Base-by-base conservation (phyloP, 2,113 vertebrate genomes). In the Trachemys scripta region DNA sequence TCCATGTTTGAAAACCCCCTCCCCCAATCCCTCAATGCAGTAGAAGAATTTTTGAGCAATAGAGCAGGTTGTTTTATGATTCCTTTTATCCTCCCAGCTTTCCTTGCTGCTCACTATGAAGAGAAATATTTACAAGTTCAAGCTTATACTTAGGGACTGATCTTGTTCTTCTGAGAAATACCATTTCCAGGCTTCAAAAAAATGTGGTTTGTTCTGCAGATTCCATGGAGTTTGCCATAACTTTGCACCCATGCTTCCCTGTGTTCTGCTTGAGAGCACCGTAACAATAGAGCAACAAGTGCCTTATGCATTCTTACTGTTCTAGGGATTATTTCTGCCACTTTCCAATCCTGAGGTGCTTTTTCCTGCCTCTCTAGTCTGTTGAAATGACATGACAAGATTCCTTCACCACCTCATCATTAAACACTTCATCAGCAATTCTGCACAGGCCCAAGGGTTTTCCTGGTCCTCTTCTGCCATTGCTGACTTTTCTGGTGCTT, bases 341-440 rank as follows among this genome's bases (percentile, higher is more conserved):
- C 57, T 93, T 96, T 96, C 72, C 86, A 92, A 86, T 96, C 69
- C 91, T 90, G 88, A 95, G 89, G 86, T 96, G 85, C 81, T 93
- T 94, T 92, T 84, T 81, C 83, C 62, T 93, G 92, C 85, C 59
- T 89, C 31, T 81, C 35, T 20, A 24, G 2, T 50, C 89, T 4
- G 5, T 88, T 95, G 89, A 96, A 84, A 88, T 85, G 91, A 93
- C 51, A 42, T 16, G 95, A 90, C 83, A 90, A 89, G 57, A 79
- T 88, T 93, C 90, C 94, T 95, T 96, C 75, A 87, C 92, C 31
- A 80, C 22, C 8, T 96, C 88, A 25, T 96, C 88, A 82, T 90
- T 93, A 94, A 96, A 92, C 88, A 92, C 84, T 95, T 96, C 85
- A 84, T 96, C 93, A 95, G 95, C 47, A 93, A 94, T 97, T 98